These are phyloP conservation scores for Aldrovandia affinis DNA, from an alignment of 2,797 vertebrate genomes.

Conservation along the genomic window DNA sequence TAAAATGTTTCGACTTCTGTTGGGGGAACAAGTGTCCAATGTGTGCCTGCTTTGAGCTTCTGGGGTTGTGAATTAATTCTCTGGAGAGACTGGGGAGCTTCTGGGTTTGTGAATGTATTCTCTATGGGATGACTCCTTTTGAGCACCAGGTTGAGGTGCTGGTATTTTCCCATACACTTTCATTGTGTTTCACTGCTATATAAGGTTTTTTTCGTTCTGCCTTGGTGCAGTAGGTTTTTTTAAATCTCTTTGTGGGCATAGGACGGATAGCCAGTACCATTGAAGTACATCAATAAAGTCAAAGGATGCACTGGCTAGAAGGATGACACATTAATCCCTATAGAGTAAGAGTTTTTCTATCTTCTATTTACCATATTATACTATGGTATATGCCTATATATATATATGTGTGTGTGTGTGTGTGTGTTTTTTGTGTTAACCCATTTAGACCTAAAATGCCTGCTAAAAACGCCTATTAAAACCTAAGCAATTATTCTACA, in stretches of 20 bases:
- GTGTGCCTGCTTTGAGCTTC: slow-evolving; percentile 47
- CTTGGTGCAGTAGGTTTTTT: slow-evolving; percentile 42
- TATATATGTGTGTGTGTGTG: too few relatives aligned
- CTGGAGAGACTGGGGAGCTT: slow-evolving; percentile 39
- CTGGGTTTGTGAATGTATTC: slow-evolving; percentile 33
- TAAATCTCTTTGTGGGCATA: slow-evolving; percentile 49
- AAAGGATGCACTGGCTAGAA: neutral
- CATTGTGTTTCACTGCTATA: neutral
- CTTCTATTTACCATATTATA: neutral
- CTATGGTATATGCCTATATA: neutral
- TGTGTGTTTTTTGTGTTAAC: too few relatives aligned
- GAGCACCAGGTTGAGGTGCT: slow-evolving; percentile 35
- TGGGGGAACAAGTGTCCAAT: slow-evolving; percentile 45
- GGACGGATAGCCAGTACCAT: neutral
- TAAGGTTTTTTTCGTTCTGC: neutral
- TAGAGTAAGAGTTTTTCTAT: too few relatives aligned
- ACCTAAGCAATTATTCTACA: too few relatives aligned
- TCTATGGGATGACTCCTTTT: slow-evolving; percentile 7
- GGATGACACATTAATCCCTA: too few relatives aligned
- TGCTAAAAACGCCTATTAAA: too few relatives aligned
- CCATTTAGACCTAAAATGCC: too few relatives aligned
- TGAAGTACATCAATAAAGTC: slow-evolving; percentile 5
- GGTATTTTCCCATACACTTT: neutral
- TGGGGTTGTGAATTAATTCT: slow-evolving; percentile 41
- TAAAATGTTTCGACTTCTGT: too few relatives aligned